These are phyloP conservation scores for Acanthornis magna DNA, from an alignment of 2,797 vertebrate genomes.

Conservation along the genomic window DNA sequence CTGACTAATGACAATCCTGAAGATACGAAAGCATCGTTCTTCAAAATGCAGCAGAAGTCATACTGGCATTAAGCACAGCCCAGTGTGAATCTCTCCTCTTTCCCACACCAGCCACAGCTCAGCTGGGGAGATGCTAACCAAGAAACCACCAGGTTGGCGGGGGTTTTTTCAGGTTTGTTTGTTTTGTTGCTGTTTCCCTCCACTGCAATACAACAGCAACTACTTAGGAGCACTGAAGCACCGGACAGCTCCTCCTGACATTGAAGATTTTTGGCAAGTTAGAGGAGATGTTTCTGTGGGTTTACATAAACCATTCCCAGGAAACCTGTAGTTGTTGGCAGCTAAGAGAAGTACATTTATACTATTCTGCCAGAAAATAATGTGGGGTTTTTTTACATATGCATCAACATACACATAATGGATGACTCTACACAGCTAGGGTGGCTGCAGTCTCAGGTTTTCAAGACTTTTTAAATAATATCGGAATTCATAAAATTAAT, in stretches of 20 bases:
- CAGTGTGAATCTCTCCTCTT: neutral
- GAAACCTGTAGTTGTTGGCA: neutral
- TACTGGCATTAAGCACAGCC: neutral
- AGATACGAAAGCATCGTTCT: neutral
- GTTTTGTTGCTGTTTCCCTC: neutral
- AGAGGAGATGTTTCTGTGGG: neutral
- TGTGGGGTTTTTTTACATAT: neutral
- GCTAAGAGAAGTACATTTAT: neutral
- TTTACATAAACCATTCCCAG: neutral
- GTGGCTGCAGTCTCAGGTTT: neutral
- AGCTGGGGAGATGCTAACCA: neutral
- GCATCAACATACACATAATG: neutral
- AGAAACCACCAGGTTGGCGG: neutral
- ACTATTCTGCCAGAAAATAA: neutral
- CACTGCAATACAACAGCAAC: neutral
- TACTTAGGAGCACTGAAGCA: neutral
- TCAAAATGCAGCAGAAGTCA: neutral
- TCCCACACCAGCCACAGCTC: neutral
- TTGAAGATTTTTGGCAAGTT: neutral
- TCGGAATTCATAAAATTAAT: neutral
- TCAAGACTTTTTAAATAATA: neutral
- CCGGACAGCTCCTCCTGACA: conserved; percentile 19
- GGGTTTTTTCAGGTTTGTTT: neutral
- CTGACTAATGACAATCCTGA: neutral
- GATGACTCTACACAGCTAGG: neutral